Evolutionary conservation across 2,113 vertebrate species (phyloP), one percentile per base, ranked within the genome.

Genomic region (Lonchura striata): DNA sequence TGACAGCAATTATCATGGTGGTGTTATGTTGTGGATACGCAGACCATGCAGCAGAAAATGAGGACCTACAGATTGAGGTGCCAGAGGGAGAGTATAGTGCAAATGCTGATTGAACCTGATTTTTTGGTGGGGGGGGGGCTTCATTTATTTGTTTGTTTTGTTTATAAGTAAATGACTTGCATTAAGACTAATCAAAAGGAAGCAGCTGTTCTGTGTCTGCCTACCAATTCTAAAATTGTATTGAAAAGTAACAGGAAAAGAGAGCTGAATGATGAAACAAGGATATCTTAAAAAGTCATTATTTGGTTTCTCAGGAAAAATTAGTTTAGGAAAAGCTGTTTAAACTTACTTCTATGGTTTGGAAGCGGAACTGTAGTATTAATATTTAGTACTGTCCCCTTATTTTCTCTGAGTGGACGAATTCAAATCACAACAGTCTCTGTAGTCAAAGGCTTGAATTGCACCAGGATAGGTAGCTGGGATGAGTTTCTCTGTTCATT

Each of bases 121-220:
- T 4, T 24, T 35, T 31, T 4, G 54, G n/a, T n/a, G n/a, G n/a
- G 15, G 20, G 0, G 6, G 5, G 0, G 39, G 10, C 0, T 3
- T 46, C 8, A 2, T 42, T 70, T 52, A 8, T 12, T 49, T 74
- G 3, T 20, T 79, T 82, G 5, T 16, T 84, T 59, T 83, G 5
- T 16, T 76, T 71, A 19, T 46, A 71, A 79, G 39, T 52, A 90
- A 69, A 61, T 63, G 2, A 59, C 6, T 57, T 69, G 9, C 15
- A 54, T 88, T 69, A 81, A 57, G 33, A n/a, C 1, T 12, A 81
- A 83, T 65, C 13, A 59, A 92, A 80, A 78, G 50, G 50, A 64
- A 61, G 20, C 8, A 57, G 6, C 15, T 77, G 10, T 8, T 75
- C 18, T 72, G 11, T 57, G 60, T 75, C 90, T 78, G 3, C 65